These are phyloP conservation scores for Abscondita cerata DNA, from an alignment of 2,888 invertebrate genomes.

Conservation along the genomic window DNA sequence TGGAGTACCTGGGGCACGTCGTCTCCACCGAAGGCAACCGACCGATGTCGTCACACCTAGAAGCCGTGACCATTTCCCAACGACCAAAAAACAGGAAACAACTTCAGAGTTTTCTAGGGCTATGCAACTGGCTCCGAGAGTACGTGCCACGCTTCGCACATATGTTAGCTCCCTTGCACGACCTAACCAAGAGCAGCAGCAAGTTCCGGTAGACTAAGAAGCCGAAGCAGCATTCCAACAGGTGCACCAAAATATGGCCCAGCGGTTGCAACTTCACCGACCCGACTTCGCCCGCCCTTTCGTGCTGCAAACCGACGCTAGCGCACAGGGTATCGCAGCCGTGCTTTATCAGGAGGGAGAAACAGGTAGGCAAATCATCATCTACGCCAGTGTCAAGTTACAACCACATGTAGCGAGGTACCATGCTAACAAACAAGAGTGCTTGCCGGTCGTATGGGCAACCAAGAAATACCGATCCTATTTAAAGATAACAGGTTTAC, in stretches of 20 bases:
- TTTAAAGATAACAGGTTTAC: constrained; percentile 39
- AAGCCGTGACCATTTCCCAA: constrained; percentile 11
- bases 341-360: constrained; percentile 39
- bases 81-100: constrained; percentile 22
- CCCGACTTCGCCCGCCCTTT: constrained; percentile 34
- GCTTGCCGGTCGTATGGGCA: constrained; percentile 41
- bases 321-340: constrained; percentile 36
- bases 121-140: constrained; percentile 41
- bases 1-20: constrained; percentile 31
- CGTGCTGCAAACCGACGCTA: constrained; percentile 41
- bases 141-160: constrained; percentile 40
- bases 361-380: constrained; percentile 25
- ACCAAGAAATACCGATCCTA: constrained; percentile 38
- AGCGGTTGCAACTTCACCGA: constrained; percentile 34
- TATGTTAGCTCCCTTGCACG: constrained; percentile 38
- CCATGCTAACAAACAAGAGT: constrained; percentile 44
- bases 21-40: constrained; percentile 25
- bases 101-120: constrained; percentile 38
- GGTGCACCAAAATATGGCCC: constrained; percentile 26
- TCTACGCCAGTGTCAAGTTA: constrained; percentile 37
- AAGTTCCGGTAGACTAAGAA: constrained; percentile 29
- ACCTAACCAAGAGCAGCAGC: constrained; percentile 23
- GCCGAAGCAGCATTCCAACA: constrained; percentile 24
- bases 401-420: constrained; percentile 27
- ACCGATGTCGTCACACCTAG: constrained; percentile 27